These are phyloP conservation scores for Epiblema foenella DNA, from an alignment of 2,888 invertebrate species.

Conservation along the genomic window DNA sequence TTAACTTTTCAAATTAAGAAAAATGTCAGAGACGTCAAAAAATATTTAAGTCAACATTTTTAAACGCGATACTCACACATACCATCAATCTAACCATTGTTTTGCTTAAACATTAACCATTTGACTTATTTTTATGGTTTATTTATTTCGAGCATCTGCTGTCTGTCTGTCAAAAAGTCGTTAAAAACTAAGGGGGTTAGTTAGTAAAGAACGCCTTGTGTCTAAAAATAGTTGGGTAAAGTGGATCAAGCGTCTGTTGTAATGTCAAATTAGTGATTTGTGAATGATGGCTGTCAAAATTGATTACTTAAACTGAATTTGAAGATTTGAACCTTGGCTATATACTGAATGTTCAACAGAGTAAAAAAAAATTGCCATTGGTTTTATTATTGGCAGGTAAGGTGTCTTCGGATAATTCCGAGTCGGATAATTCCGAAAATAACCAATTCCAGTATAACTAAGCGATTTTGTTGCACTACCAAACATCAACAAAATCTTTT, in stretches of 20 bases:
- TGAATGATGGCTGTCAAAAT: slow-evolving; percentile 1
- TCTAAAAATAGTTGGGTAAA: slow-evolving; percentile 29
- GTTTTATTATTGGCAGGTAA: too few relatives aligned
- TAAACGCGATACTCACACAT: slow-evolving; percentile 10
- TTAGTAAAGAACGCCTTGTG: slow-evolving; percentile 59
- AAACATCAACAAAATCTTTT: too few relatives aligned
- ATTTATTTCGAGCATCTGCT: slow-evolving; percentile 76
- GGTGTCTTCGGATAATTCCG: too few relatives aligned
- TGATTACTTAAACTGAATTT: not conserved
- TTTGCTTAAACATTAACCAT: slow-evolving; percentile 33
- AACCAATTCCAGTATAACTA: too few relatives aligned
- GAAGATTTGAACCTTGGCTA: too few relatives aligned
- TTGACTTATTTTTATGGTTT: slow-evolving; percentile 56
- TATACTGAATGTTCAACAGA: too few relatives aligned
- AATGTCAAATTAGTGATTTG: not conserved
- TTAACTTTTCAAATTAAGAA: not conserved
- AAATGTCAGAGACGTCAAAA: not conserved
- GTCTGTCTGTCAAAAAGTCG: slow-evolving; percentile 63
- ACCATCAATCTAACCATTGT: slow-evolving; percentile 27
- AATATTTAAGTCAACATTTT: slow-evolving; percentile 4
- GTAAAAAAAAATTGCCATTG: too few relatives aligned
- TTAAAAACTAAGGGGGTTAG: slow-evolving; percentile 69
- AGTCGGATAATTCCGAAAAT: too few relatives aligned
- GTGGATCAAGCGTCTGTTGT: slow-evolving; percentile 21
- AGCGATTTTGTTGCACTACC: too few relatives aligned